A percentile compares a stretch with the other conserved stretches of the same genome.
These are phyloP conservation scores for Xiphorhynchus elegans DNA, from an alignment of 2,113 vertebrate species.

Conservation along the genomic window DNA sequence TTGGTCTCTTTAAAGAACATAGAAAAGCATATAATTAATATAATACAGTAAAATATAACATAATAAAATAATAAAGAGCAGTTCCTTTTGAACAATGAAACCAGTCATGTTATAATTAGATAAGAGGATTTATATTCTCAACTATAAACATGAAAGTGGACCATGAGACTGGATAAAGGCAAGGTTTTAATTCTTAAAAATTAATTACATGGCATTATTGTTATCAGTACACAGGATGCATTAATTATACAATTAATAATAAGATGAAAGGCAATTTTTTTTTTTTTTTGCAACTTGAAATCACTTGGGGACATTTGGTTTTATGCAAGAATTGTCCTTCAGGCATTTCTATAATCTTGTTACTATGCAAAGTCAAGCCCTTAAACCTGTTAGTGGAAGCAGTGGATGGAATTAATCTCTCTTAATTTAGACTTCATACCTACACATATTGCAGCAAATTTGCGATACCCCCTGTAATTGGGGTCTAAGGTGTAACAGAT, in stretches of 20 bases:
- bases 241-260: constrained; percentile 86
- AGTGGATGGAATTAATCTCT: constrained; percentile 64
- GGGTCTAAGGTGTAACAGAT: constrained; percentile 69
- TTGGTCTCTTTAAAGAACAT: constrained; percentile 44
- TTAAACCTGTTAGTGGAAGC: constrained; percentile 69
- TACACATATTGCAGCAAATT: constrained; percentile 38
- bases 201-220: constrained; percentile 86
- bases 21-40: constrained; percentile 73
- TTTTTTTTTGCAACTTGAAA: constrained; percentile 58
- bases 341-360: constrained; percentile 79
- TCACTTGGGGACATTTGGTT: constrained; percentile 70
- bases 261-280: constrained; percentile 70
- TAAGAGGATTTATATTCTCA: constrained; percentile 83
- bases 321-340: constrained; percentile 76
- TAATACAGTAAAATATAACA: constrained; percentile 76
- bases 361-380: constrained; percentile 77
- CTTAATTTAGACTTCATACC: constrained; percentile 11
- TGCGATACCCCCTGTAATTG: constrained; percentile 64
- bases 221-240: constrained; percentile 84
- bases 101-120: constrained; percentile 84
- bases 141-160: constrained; percentile 82
- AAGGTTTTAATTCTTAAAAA: constrained; percentile 84
- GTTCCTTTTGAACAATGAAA: constrained; percentile 79
- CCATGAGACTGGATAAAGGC: constrained; percentile 76
- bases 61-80: constrained; percentile 72